phyloP scores from a whole-genome alignment of 2,113 vertebrate species.

The Lycaon pictus region DNA sequence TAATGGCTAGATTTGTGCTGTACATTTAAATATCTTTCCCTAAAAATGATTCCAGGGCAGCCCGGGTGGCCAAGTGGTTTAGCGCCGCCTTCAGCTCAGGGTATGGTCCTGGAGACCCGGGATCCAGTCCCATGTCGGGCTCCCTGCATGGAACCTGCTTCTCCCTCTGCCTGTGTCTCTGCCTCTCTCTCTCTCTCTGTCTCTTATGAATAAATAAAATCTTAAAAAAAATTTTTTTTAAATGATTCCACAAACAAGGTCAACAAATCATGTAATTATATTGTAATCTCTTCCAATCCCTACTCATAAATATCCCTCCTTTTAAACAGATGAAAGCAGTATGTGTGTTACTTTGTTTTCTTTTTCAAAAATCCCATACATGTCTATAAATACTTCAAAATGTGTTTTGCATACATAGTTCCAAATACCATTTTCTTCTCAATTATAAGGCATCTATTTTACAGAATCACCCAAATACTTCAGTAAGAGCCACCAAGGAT shows the following conservation, averaged over 20 bases:
- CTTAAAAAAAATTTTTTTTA: neutral
- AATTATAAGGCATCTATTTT: conserved; percentile 14
- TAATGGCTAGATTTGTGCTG: conserved; percentile 2
- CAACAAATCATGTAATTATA: conserved; percentile 15
- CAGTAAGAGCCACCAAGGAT: neutral
- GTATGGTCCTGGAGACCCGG: no score
- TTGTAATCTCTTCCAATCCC: neutral
- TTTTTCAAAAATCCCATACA: neutral
- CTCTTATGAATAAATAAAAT: no score
- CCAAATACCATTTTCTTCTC: neutral
- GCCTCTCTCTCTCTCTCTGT: no score
- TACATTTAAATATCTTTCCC: conserved; percentile 47
- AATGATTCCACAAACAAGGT: conserved; percentile 10
- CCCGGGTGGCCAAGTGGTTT: no score
- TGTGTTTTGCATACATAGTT: neutral
- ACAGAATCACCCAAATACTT: neutral
- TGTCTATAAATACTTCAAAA: conserved; percentile 37
- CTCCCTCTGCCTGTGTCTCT: no score
- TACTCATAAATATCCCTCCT: neutral
- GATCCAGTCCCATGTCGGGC: no score
- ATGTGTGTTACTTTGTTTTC: neutral
- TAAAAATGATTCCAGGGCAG: neutral
- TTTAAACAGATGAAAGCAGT: neutral
- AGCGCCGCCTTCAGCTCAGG: no score
- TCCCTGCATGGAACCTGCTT: no score